Base-by-base conservation (phyloP, 1,140 invertebrate genomes). In the Contarinia nasturtii region DNA sequence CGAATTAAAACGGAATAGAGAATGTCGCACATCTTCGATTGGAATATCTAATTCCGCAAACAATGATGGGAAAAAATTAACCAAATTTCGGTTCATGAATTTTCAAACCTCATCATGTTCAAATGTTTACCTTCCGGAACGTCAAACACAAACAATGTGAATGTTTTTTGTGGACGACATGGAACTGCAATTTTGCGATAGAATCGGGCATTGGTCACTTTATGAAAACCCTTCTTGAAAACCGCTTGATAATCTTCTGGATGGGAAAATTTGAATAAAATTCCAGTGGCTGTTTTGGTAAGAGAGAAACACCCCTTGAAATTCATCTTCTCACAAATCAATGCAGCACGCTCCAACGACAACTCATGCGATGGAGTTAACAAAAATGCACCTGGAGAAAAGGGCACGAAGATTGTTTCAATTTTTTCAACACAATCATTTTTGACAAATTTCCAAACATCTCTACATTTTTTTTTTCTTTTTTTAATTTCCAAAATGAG, bases 301-400 rank as follows among this genome's bases (percentile, higher is more conserved):
- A 86, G 68, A 50, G 80, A 83, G 67, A 85, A 86, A 54, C 80
- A 80, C 33, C 82, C 82, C 53, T 80, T 80, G 62, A 86, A 85
- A 66, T 80, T 82, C 75, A 86, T 82, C 64, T 85, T 85, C 67
- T 86, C 83, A 62, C 82, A 85, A 52, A 86, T 84, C 53, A 79
- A 72, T n/a, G 80, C 80, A 1, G 82, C 82, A 52, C 83, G 82
- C 63, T 86, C 82, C 71, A 86, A 76, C 55, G 76, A 84, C 49
- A 86, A 68, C 55, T 85, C 83, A 63, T 85, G 79, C 46, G 81
- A 83, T 20, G 83, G 83, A 40, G 83, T 86, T 48, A 86, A 66
- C 40, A 86, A 73, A 63, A 86, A 86, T n/a, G 82, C 82, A 37
- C 76, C 77, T 63, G 53, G 46, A 61, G 27, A 27, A 27, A 27